phyloP scores from a whole-genome alignment of 2,888 invertebrate genomes.

The Drosophila paucipuncta region DNA sequence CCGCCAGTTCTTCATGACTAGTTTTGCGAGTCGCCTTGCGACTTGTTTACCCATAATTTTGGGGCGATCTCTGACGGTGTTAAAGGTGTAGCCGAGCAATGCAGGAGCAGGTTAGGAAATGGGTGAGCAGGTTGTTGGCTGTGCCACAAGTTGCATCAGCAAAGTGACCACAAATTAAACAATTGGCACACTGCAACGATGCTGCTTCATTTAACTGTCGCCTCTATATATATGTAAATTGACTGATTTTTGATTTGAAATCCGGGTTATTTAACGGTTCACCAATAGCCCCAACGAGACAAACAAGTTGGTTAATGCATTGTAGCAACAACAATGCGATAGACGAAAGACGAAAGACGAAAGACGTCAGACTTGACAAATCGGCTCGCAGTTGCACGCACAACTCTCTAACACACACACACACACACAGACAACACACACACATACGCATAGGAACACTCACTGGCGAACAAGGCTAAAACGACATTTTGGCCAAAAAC shows the following conservation, averaged over 20 bases:
- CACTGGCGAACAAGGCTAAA: slow-evolving; percentile 50
- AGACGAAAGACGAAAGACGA: slow-evolving; percentile 60
- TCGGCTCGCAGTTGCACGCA: slow-evolving; percentile 28
- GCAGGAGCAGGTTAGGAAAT: slow-evolving; percentile 53
- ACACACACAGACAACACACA: slow-evolving; percentile 21
- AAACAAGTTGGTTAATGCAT: slow-evolving; percentile 64
- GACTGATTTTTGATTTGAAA: slow-evolving; percentile 54
- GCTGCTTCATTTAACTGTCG: slow-evolving; percentile 13
- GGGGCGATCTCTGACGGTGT: slow-evolving; percentile 6
- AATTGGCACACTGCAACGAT: slow-evolving; percentile 46
- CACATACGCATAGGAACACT: slow-evolving; percentile 1
- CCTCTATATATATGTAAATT: slow-evolving; percentile 51
- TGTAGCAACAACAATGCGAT: slow-evolving; percentile 14
- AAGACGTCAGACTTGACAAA: slow-evolving; percentile 58
- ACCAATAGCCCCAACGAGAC: slow-evolving; percentile 56
- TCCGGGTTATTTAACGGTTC: slow-evolving; percentile 75
- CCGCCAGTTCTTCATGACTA: slow-evolving; percentile 38
- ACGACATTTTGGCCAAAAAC: slow-evolving; percentile 52
- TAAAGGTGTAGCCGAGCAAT: slow-evolving; percentile 17
- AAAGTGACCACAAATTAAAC: slow-evolving; percentile 22
- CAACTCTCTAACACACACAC: slow-evolving; percentile 59
- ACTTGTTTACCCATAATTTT: slow-evolving; percentile 14
- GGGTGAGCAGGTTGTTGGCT: slow-evolving; percentile 44
- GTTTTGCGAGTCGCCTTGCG: slow-evolving; percentile 10
- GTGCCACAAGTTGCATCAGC: slow-evolving; percentile 35